Evolutionary conservation across 2,113 vertebrate species (phyloP).

Genomic region (Pelobates fuscus): DNA sequence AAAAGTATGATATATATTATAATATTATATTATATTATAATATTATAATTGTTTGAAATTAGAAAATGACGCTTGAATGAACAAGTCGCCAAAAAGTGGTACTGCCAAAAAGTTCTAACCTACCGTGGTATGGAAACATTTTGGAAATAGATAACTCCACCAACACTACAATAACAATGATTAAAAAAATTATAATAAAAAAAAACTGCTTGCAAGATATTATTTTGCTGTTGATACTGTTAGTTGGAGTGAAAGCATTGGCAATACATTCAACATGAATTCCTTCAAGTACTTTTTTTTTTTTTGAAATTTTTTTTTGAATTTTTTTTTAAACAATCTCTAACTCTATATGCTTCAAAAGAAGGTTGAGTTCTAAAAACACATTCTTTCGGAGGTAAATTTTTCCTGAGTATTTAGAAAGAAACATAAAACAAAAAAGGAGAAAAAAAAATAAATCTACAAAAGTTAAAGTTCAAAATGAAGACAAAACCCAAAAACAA

Average conservation of each 20-base stretch:
- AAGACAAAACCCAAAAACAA: conserved; percentile 67
- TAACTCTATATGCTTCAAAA: conserved; percentile 50
- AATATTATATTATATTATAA: too few relatives aligned
- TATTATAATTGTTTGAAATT: too few relatives aligned
- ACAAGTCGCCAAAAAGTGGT: conserved; percentile 67
- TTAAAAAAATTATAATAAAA: conserved; percentile 57
- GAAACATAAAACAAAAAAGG: conserved; percentile 68
- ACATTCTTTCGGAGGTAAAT: conserved; percentile 96
- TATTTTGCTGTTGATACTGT: neutral
- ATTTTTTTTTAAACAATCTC: too few relatives aligned
- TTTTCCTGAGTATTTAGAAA: conserved; percentile 93
- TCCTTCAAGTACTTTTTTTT: conserved; percentile 86
- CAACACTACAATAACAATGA: conserved; percentile 72
- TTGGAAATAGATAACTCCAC: conserved; percentile 75
- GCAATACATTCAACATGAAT: conserved; percentile 93
- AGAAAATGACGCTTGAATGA: neutral
- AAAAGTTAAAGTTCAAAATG: conserved; percentile 73
- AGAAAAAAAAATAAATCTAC: conserved; percentile 75
- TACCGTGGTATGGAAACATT: conserved; percentile 65
- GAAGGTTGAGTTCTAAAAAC: conserved; percentile 56
- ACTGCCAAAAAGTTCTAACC: conserved; percentile 44
- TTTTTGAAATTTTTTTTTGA: too few relatives aligned
- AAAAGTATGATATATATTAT: too few relatives aligned
- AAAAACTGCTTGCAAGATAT: conserved; percentile 49
- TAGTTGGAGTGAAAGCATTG: conserved; percentile 70